Conservation (phyloP, 1,140 invertebrate genomes). For the Nebria ingens region DNA sequence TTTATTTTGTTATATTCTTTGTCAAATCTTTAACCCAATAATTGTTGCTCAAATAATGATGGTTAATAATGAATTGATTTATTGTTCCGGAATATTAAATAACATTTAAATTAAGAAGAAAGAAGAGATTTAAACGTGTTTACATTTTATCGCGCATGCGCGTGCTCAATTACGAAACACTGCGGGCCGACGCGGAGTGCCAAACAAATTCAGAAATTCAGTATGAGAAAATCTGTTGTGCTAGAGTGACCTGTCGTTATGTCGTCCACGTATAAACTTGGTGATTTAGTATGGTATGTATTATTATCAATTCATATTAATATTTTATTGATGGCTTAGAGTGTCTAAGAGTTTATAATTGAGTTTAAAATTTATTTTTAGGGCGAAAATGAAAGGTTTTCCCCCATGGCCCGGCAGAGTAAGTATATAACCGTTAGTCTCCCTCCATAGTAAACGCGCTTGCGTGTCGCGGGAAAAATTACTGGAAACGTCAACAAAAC, state of each 20-base stretch:
- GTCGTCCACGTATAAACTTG: slow-evolving; percentile 54
- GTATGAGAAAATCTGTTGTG: not conserved
- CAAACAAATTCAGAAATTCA: not conserved
- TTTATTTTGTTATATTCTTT: no score
- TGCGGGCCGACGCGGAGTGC: not conserved
- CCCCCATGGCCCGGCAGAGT: slow-evolving; percentile 88
- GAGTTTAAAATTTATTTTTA: slow-evolving; percentile 46
- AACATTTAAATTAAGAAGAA: not conserved
- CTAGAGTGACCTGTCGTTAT: slow-evolving; percentile 28
- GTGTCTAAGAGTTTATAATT: slow-evolving; percentile 16
- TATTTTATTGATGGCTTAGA: slow-evolving; percentile 16
- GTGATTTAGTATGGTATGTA: slow-evolving; percentile 66
- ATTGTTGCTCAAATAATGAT: no score
- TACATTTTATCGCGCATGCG: slow-evolving; percentile 1
- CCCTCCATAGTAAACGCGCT: slow-evolving; percentile 13
- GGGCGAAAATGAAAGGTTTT: slow-evolving; percentile 94
- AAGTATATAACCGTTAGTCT: slow-evolving; percentile 42
- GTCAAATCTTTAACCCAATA: no score
- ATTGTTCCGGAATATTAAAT: no score
- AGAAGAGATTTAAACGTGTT: not conserved
- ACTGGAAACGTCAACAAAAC: not conserved
- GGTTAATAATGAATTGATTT: no score
- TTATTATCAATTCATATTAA: slow-evolving; percentile 16
- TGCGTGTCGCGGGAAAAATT: slow-evolving; percentile 14
- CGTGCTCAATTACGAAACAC: not conserved